Percentiles rank a stretch among this genome's conserved stretches.
These are phyloP conservation scores for Eretmochelys imbricata DNA, from an alignment of 2,113 vertebrate genomes.

Conservation along the genomic window DNA sequence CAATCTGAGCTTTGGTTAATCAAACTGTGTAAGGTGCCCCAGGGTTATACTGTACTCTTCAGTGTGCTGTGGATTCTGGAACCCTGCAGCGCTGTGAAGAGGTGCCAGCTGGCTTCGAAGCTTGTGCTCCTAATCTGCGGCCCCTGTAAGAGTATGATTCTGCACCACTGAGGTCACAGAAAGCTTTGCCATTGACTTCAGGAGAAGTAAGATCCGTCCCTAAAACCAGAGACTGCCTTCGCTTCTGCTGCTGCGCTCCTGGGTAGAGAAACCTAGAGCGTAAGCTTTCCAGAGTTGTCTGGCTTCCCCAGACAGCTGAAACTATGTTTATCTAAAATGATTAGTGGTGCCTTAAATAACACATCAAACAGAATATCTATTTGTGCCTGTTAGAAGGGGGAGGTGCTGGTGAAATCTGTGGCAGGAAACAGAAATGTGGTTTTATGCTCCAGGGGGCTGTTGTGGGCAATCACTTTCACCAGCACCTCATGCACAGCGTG, in stretches of 20 bases:
- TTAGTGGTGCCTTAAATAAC: not conserved
- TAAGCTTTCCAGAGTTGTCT: not conserved
- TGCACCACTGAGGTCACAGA: not conserved
- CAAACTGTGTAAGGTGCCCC: not conserved
- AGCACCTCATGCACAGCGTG: not conserved
- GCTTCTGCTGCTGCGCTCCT: not conserved
- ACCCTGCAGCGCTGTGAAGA: not conserved
- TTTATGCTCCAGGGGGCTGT: slow-evolving; percentile 1
- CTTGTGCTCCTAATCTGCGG: not conserved
- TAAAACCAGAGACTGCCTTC: not conserved
- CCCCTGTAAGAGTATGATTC: not conserved
- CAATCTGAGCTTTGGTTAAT: rapidly evolving
- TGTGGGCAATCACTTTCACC: not conserved
- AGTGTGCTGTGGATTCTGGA: not conserved
- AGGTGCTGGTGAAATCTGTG: not conserved
- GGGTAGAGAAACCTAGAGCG: not conserved
- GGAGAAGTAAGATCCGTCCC: not conserved
- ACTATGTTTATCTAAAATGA: not conserved
- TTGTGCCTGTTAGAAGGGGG: not conserved
- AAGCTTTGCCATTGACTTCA: not conserved
- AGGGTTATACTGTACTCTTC: not conserved
- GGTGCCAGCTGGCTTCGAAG: slow-evolving; percentile 23
- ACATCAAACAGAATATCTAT: not conserved
- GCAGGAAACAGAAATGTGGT: not conserved
- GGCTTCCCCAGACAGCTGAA: not conserved